A percentile compares a stretch with the other conserved stretches of the same genome.
Conservation (phyloP, 2,113 vertebrate species). For the Mobula hypostoma region DNA sequence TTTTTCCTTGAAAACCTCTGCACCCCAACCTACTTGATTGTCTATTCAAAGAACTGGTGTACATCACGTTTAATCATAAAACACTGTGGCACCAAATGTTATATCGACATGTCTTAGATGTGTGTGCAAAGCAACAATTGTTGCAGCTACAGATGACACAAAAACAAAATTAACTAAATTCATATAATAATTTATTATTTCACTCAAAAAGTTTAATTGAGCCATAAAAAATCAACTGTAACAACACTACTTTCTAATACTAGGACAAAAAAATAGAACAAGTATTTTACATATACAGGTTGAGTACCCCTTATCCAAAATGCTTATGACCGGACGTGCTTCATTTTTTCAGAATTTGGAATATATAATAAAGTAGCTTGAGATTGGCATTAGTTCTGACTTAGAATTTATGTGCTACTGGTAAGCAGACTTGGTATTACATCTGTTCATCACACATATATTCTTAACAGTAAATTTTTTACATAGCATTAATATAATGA, state of each 20-base stretch:
- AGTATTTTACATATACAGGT: background rate
- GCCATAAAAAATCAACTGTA: background rate
- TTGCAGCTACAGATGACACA: background rate
- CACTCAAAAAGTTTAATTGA: background rate
- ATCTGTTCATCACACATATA: no score
- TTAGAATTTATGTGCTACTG: no score
- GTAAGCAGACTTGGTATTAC: no score
- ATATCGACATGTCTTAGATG: background rate
- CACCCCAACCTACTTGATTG: background rate
- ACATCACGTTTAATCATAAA: background rate
- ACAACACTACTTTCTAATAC: background rate
- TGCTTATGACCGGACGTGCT: no score
- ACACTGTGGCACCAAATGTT: background rate
- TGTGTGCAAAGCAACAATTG: background rate
- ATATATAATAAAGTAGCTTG: no score
- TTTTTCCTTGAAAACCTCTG: background rate
- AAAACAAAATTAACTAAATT: background rate
- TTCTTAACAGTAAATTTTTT: no score
- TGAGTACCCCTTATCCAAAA: no score
- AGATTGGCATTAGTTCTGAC: no score
- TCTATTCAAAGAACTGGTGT: background rate
- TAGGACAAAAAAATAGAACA: background rate
- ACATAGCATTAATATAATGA: no score
- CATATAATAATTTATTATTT: background rate
- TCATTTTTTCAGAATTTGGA: no score